phyloP scores from a whole-genome alignment of 2,113 vertebrate genomes.

The Leuciscus idus region DNA sequence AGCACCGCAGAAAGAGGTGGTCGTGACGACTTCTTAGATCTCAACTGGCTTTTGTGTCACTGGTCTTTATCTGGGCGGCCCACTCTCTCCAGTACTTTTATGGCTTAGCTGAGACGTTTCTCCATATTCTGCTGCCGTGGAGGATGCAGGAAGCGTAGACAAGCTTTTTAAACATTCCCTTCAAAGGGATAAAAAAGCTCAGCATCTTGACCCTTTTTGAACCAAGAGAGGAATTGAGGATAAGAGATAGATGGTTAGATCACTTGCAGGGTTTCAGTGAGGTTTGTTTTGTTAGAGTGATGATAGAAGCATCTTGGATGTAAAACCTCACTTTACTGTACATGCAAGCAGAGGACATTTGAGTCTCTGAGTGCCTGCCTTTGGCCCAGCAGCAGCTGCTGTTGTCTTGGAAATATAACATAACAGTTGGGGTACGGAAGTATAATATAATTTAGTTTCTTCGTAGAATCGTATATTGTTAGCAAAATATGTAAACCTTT shows the following conservation, averaged over 20 bases:
- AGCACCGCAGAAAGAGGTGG: neutral
- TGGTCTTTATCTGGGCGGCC: neutral
- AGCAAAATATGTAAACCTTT: neutral
- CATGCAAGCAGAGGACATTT: neutral
- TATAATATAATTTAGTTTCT: neutral
- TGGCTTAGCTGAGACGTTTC: neutral
- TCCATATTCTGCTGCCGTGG: neutral
- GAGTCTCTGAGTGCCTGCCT: neutral
- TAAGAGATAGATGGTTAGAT: conserved; percentile 1
- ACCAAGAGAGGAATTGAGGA: neutral
- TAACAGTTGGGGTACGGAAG: neutral
- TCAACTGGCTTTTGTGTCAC: conserved; percentile 10
- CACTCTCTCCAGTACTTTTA: conserved; percentile 10
- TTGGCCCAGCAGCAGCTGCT: neutral
- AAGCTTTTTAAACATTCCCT: conserved; percentile 1
- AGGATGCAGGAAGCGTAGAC: neutral
- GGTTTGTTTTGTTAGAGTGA: neutral
- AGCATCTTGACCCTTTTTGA: neutral
- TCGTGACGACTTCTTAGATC: conserved; percentile 22
- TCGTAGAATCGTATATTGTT: neutral
- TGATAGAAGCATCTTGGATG: neutral
- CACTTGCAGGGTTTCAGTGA: conserved; percentile 18
- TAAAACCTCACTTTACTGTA: neutral
- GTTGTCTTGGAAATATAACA: conserved; percentile 4
- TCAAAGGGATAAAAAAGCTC: conserved; percentile 8